A percentile compares a stretch with the other conserved stretches of the same genome.
phyloP scores from a whole-genome alignment of 2,113 vertebrate species.

The Nerophis lumbriciformis region DNA sequence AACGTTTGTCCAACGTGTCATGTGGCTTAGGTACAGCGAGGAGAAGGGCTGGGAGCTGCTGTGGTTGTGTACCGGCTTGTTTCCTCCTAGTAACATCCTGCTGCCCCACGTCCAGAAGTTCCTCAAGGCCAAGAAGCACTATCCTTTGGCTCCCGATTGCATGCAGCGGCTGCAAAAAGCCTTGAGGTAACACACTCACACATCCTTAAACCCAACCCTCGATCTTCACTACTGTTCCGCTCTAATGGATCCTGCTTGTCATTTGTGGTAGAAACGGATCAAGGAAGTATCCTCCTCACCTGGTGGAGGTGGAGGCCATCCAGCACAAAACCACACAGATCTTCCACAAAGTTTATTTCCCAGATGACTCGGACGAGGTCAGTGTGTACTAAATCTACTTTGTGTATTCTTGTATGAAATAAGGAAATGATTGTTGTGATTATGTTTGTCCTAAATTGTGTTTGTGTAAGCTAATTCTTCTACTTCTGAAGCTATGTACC shows the following conservation, averaged over 20 bases:
- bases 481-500: too few relatives aligned
- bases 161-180: conserved; percentile 94
- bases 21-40: conserved; percentile 82
- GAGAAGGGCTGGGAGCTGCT: conserved; percentile 97
- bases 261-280: conserved; percentile 81
- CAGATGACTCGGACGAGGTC: conserved; percentile 95
- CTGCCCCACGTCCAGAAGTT: conserved; percentile 94
- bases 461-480: too few relatives aligned
- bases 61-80: conserved; percentile 93
- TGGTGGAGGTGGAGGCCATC: conserved; percentile 98
- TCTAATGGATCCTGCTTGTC: not conserved
- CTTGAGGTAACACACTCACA: conserved; percentile 73
- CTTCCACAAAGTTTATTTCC: conserved; percentile 99
- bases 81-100: conserved; percentile 89
- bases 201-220: not conserved
- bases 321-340: conserved; percentile 99
- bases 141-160: conserved; percentile 84
- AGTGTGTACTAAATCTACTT: conserved; percentile 3
- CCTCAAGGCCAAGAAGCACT: conserved; percentile 89
- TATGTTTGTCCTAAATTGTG: too few relatives aligned
- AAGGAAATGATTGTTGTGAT: too few relatives aligned
- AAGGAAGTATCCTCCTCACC: conserved; percentile 92
- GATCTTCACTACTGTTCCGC: not conserved
- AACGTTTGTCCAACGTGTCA: conserved; percentile 1
- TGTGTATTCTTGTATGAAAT: not conserved